phyloP scores from a whole-genome alignment of 2,113 vertebrate species.

The Ailuropoda melanoleuca region DNA sequence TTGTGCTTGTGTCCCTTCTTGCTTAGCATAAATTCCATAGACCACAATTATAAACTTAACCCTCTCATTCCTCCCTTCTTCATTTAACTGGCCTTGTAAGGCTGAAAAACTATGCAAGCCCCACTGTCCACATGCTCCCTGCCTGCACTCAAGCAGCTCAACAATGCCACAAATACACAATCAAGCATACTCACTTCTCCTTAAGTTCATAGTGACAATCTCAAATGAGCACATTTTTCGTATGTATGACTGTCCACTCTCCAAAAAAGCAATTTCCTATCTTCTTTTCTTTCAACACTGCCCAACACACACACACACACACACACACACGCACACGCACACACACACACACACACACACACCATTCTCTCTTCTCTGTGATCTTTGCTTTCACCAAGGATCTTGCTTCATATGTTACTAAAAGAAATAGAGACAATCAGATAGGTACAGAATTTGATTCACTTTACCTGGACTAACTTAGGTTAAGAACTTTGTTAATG shows the following conservation, averaged over 20 bases:
- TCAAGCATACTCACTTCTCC: not conserved
- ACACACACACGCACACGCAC: not conserved
- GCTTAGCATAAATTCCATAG: not conserved
- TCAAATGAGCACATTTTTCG: not conserved
- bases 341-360: not conserved
- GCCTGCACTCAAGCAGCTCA: not conserved
- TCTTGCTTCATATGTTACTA: not conserved
- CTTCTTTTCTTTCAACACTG: not conserved
- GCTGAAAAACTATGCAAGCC: not conserved
- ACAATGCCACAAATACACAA: not conserved
- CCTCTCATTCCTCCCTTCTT: not conserved
- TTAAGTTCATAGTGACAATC: not conserved
- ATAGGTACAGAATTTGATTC: not conserved
- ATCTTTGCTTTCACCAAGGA: not conserved
- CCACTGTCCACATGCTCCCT: not conserved
- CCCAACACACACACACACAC: not conserved
- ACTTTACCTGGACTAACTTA: not conserved
- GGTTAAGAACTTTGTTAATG: not conserved
- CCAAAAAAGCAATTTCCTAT: not conserved
- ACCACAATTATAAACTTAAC: not conserved
- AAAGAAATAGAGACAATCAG: not conserved
- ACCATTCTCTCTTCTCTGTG: not conserved
- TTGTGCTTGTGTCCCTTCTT: not conserved
- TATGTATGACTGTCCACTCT: not conserved
- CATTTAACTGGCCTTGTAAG: not conserved